A percentile compares a stretch with the other conserved stretches of the same genome.
These are phyloP conservation scores for Hafferia zeledoni DNA, from an alignment of 2,797 vertebrate species.

Conservation along the genomic window DNA sequence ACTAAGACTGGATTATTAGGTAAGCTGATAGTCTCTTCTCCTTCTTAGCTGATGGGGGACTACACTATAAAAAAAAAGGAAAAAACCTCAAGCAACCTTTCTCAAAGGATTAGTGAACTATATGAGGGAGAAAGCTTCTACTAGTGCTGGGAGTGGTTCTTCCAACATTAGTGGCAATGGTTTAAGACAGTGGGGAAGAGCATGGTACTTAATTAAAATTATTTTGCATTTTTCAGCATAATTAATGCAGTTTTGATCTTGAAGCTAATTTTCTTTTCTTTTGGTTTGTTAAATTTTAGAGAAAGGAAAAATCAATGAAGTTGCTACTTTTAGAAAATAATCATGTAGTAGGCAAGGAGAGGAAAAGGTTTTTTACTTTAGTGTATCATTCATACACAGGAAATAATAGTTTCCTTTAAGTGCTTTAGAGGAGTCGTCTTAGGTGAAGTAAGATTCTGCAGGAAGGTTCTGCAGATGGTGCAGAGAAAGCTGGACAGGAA, in stretches of 20 bases:
- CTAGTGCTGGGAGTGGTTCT: background rate
- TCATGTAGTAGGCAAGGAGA: background rate
- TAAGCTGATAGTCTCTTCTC: background rate
- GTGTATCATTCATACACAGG: background rate
- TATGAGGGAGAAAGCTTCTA: background rate
- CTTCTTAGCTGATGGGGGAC: background rate
- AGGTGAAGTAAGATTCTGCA: background rate
- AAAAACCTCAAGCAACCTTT: background rate
- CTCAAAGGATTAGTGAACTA: background rate
- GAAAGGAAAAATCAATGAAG: background rate
- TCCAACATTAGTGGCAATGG: background rate
- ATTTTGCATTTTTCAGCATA: background rate
- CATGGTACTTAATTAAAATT: background rate
- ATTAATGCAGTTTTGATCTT: background rate
- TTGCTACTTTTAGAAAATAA: background rate
- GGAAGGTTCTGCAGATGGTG: background rate
- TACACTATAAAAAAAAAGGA: background rate
- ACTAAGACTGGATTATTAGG: background rate
- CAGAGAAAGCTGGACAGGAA: background rate
- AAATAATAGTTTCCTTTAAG: background rate
- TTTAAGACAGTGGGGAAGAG: background rate
- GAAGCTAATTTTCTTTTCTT: background rate
- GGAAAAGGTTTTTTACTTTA: background rate
- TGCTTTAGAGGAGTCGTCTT: background rate
- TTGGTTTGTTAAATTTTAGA: background rate